Base-by-base conservation (phyloP, 2,113 vertebrate species). In the Lepisosteus osseus region DNA sequence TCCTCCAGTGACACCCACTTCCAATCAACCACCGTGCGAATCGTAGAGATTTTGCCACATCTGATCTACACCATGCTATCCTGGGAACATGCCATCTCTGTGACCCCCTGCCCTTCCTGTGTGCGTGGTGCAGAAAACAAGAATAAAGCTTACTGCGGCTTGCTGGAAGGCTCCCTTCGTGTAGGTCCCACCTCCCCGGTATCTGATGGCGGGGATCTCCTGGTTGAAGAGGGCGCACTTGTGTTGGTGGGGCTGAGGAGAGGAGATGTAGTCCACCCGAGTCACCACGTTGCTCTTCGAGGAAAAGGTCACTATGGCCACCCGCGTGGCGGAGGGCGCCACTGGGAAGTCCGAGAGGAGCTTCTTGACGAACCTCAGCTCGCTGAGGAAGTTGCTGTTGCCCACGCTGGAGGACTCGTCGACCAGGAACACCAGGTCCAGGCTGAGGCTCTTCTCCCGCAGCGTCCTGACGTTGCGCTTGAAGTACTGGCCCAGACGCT, bases 321-420 rank as follows among this genome's bases (percentile, higher is more conserved):
- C 96, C 6, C 96, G 92, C 4, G 97, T 98, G 90, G 95, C 90
- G 63, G 94, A 93, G 6, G 95, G 85, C 68, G 95, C 94, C 62
- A 98, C 97, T 0, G 97, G 97, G 83, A 98, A 98, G 89, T 97
- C 96, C 0, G 97, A 96, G 54, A 99, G 94, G 89, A 98, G 93
- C 93, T 99, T 99, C 76, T 94, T 94, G 6, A 99, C 91, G 75
- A 98, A 98, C 82, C 90, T 91, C 84, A 98, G 92, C 90, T 99
- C 97, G 77, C 92, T 97, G 78, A 89, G 90, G 86, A 99, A 98
- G 91, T 98, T 98, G 72, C 86, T 88, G 54, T 91, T 90, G 54
- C 96, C 96, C 78, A 98, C 95, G 70, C 97, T 98, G 74, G 96
- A 98, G 51, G 97, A 98, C 90, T 98, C 97, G 54, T 98, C 97